A percentile compares a stretch with the other conserved stretches of the same genome.
These are phyloP conservation scores for Centropyge bicolor DNA, from an alignment of 2,797 vertebrate genomes.

Conservation along the genomic window DNA sequence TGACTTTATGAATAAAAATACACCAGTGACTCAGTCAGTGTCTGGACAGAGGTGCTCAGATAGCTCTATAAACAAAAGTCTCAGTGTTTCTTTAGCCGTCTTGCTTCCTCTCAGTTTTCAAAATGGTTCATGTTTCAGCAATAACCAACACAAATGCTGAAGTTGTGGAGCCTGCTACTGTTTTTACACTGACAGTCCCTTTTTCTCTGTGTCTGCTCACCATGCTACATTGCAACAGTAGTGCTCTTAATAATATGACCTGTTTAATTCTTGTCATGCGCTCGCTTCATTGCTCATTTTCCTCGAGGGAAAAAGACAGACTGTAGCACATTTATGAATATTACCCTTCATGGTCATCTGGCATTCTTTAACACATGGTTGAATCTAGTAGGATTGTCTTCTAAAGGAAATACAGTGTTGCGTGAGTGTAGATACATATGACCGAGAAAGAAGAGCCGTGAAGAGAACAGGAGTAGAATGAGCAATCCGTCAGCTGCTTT, in stretches of 20 bases:
- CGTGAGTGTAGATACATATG: neutral
- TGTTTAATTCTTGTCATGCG: constrained; percentile 10
- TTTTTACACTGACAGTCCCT: neutral
- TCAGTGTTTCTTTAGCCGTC: neutral
- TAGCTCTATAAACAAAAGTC: neutral
- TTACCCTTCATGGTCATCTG: constrained; percentile 18
- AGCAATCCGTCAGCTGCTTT: neutral
- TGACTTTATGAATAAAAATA: neutral
- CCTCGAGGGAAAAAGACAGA: constrained; percentile 21
- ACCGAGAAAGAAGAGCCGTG: neutral
- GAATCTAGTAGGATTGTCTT: neutral
- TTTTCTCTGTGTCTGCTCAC: neutral
- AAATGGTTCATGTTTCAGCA: neutral
- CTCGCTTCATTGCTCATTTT: constrained; percentile 15
- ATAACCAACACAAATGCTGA: neutral
- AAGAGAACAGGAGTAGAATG: neutral
- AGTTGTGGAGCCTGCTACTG: neutral
- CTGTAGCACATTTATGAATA: neutral
- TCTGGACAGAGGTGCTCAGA: neutral
- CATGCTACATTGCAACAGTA: neutral
- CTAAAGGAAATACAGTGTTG: neutral
- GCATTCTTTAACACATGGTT: constrained; percentile 28
- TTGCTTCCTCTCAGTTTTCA: neutral
- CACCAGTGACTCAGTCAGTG: neutral
- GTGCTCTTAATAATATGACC: neutral